Evolutionary conservation across 1,140 invertebrate genomes (phyloP), one percentile per base, ranked within the genome.

Genomic region (Oryzaephilus surinamensis): DNA sequence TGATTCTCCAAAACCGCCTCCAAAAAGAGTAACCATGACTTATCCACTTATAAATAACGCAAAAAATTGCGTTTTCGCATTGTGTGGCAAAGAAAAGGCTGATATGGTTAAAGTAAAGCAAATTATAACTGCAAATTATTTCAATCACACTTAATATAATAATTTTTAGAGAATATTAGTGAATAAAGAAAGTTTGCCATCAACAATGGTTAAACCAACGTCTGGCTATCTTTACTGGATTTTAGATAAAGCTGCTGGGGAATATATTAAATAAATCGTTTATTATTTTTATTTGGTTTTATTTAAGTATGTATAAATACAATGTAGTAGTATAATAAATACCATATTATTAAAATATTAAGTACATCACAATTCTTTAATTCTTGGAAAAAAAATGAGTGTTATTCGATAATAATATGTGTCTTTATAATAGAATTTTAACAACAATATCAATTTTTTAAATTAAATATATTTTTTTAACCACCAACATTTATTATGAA

Each of bases 1-100:
- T 2, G 84, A 99, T 65, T 97, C 94, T 1, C 96, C 96, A 0
- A 99, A 99, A 65, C 92, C 91, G 36, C 96, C 96, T 3, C 83
- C 89, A 6, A 67, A 67, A 30, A 72, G 96, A 42, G 80, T 99
- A 6, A 99, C 95, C 2, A 63, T 99, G 26, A 98, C 95, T 2
- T 81, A 89, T 42, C 86, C 91, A 4, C 81, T 95, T 4, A 76
- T 99, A 10, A 97, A 97, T 57, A 84, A 84, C 63, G 84, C 93
- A 6, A 74, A 72, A 37, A 70, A 74, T 54, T 85, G 83, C 52
- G 73, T 90, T 35, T 96, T 98, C 69, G 79, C 88, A 14, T 72
- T 83, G 3, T 74, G 77, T 38, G 95, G 94, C 4, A 72, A 71
- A 28, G 73, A 76, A 3, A 98, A 99, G 65, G 85, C 90, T n/a